Conservation (phyloP, 2,797 vertebrate genomes). For the Eospalax fontanierii region DNA sequence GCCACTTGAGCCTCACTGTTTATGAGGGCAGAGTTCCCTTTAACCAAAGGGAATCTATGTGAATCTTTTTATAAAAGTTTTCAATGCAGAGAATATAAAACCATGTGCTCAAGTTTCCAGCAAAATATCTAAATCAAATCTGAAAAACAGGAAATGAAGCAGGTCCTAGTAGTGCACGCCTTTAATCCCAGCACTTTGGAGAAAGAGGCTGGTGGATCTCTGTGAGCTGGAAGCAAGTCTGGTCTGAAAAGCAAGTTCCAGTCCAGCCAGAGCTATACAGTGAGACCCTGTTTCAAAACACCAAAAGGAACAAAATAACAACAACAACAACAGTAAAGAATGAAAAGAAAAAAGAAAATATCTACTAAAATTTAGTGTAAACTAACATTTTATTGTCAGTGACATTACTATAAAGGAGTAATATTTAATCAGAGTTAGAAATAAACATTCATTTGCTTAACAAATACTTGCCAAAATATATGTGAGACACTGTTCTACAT, state of each 20-base stretch:
- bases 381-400: conserved; percentile 33
- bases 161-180: no score
- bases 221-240: no score
- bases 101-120: not conserved
- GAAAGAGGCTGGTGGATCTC: no score
- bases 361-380: conserved; percentile 3
- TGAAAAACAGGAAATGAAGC: conserved; percentile 62
- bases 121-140: conserved; percentile 76
- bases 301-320: no score
- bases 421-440: conserved; percentile 14
- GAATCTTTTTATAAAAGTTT: conserved; percentile 55
- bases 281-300: no score
- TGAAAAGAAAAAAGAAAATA: conserved; percentile 40
- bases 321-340: not conserved
- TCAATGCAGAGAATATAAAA: conserved; percentile 73
- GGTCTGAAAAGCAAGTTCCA: no score
- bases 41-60: not conserved
- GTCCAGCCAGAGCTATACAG: no score
- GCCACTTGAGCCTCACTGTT: not conserved
- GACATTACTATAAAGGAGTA: conserved; percentile 13
- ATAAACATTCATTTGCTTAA: conserved; percentile 4
- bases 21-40: not conserved
- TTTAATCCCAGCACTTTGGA: no score
- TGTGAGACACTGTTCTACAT: not conserved
- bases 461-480: not conserved